A percentile compares a stretch with the other conserved stretches of the same genome.
These are phyloP conservation scores for Rhadinocentrus ornatus DNA, from an alignment of 2,797 vertebrate genomes.

Conservation along the genomic window DNA sequence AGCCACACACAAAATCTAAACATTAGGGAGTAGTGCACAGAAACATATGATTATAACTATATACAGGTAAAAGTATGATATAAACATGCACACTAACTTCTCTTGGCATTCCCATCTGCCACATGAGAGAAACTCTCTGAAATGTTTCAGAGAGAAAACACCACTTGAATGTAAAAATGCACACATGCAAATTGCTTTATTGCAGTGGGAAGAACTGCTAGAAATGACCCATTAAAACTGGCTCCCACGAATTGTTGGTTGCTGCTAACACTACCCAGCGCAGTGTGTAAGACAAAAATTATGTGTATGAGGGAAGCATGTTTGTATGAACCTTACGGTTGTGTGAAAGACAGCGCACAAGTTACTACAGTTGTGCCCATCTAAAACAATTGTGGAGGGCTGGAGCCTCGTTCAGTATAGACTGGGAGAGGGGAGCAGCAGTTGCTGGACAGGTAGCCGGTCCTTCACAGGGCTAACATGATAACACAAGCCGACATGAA, in stretches of 20 bases:
- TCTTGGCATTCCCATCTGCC: slow-evolving; percentile 34
- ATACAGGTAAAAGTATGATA: slow-evolving; percentile 12
- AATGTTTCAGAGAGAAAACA: slow-evolving; percentile 62
- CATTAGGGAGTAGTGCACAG: background rate
- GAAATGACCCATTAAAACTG: slow-evolving; percentile 66
- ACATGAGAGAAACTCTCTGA: slow-evolving; percentile 65
- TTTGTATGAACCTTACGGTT: background rate
- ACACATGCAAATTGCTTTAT: slow-evolving; percentile 23
- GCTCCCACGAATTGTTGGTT: slow-evolving; percentile 56
- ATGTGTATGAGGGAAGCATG: background rate
- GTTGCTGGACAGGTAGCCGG: too few species aligned
- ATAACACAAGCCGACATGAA: too few species aligned
- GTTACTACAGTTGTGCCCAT: background rate
- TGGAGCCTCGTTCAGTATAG: background rate
- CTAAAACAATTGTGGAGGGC: background rate
- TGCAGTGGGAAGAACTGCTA: slow-evolving; percentile 25
- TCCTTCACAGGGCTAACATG: too few species aligned
- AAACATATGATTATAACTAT: background rate
- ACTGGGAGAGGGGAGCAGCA: background rate
- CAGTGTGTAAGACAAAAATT: background rate
- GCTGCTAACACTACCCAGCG: background rate
- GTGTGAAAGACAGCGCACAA: too few species aligned
- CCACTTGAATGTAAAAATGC: slow-evolving; percentile 45
- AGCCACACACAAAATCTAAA: background rate
- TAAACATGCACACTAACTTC: slow-evolving; percentile 12